These are phyloP conservation scores for Rhynchotus rufescens DNA, from an alignment of 2,797 vertebrate species.

Conservation along the genomic window DNA sequence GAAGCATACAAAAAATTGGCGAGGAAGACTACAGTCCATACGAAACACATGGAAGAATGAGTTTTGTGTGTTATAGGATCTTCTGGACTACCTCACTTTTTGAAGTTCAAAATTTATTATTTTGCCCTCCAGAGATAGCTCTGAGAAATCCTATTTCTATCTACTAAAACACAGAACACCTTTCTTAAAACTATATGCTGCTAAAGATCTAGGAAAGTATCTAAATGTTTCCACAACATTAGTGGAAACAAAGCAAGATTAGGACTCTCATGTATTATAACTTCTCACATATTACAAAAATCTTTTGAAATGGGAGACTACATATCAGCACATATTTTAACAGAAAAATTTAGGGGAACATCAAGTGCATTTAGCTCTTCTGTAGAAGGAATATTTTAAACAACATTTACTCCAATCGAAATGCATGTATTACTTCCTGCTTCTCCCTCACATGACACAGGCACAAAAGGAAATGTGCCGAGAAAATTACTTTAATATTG, in stretches of 20 bases:
- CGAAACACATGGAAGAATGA: not conserved
- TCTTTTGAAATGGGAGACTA: not conserved
- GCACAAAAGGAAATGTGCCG: slow-evolving; percentile 20
- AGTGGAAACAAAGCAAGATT: not conserved
- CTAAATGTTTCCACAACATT: not conserved
- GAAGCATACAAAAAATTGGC: not conserved
- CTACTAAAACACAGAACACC: not conserved
- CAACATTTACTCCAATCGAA: slow-evolving; percentile 27
- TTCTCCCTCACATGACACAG: not conserved
- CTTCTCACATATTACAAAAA: not conserved
- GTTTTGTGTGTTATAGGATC: too few species aligned
- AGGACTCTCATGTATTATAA: not conserved
- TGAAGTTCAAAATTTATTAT: not conserved
- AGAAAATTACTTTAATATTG: slow-evolving; percentile 67
- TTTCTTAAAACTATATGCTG: not conserved
- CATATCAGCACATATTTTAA: not conserved
- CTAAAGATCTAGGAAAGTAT: not conserved
- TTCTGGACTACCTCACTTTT: not conserved
- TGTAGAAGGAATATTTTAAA: slow-evolving; percentile 29
- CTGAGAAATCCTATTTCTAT: not conserved
- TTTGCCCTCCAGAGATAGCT: not conserved
- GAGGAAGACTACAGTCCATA: not conserved
- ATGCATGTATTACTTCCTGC: not conserved
- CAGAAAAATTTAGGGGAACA: not conserved
- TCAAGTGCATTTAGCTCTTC: slow-evolving; percentile 3